phyloP scores from a whole-genome alignment of 2,888 invertebrate genomes.

The Drosophila nr. perissopoda region DNA sequence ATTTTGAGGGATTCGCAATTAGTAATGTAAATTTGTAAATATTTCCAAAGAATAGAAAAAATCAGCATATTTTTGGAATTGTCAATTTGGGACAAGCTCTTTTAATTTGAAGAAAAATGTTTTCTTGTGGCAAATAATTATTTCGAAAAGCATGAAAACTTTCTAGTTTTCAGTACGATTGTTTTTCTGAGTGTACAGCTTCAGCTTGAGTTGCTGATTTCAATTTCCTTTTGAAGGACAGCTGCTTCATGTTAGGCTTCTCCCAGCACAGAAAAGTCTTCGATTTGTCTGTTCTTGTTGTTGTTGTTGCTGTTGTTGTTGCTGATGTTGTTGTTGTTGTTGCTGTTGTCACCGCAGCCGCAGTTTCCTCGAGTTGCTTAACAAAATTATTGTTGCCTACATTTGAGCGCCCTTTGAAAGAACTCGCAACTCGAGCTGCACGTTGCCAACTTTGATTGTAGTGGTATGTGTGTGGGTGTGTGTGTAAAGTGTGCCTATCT shows the following conservation, averaged over 20 bases:
- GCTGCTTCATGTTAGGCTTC: slow-evolving; percentile 10
- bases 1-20: background rate
- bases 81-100: background rate
- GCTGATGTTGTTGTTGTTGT: slow-evolving; percentile 12
- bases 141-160: background rate
- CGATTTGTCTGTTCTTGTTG: slow-evolving; percentile 61
- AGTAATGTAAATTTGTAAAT: background rate
- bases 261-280: slow-evolving; percentile 38
- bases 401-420: slow-evolving; percentile 42
- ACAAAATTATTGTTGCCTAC: slow-evolving; percentile 72
- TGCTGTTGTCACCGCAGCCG: slow-evolving; percentile 43
- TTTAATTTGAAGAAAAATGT: background rate
- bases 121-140: background rate
- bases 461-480: background rate
- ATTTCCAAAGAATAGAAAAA: background rate
- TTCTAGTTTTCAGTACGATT: background rate
- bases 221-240: slow-evolving; percentile 2
- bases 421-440: slow-evolving; percentile 14
- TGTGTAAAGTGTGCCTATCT: background rate
- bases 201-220: background rate
- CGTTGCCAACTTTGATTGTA: slow-evolving; percentile 2
- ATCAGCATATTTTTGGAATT: background rate
- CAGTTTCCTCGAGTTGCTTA: slow-evolving; percentile 52
- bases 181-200: background rate
- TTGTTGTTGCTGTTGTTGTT: slow-evolving; percentile 14